A percentile compares a stretch with the other conserved stretches of the same genome.
Conservation (phyloP, 2,113 vertebrate genomes). For the Cyprinodon tularosa region DNA sequence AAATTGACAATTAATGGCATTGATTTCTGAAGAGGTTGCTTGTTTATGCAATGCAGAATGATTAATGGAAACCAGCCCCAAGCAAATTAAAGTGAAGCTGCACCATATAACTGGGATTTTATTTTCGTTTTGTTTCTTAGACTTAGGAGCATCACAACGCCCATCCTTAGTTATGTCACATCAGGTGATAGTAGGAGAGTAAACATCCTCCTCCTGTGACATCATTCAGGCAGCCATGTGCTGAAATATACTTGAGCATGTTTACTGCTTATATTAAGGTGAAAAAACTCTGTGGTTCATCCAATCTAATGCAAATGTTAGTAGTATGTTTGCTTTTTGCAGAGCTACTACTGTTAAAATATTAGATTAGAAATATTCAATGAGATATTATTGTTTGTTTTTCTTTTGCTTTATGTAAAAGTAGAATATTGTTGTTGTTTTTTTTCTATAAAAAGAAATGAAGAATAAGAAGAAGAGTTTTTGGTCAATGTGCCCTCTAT, state of each 20-base stretch:
- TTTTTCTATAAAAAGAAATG: too few species aligned
- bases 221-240: not conserved
- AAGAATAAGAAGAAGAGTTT: too few species aligned
- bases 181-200: constrained; percentile 27
- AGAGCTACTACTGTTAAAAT: too few species aligned
- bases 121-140: constrained; percentile 40
- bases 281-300: too few species aligned
- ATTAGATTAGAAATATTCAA: too few species aligned
- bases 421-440: too few species aligned
- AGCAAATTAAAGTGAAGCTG: constrained; percentile 29
- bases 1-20: constrained; percentile 37
- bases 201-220: not conserved
- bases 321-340: not conserved
- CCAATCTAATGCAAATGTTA: not conserved
- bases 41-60: constrained; percentile 39
- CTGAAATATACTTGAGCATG: not conserved
- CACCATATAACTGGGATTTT: constrained; percentile 25
- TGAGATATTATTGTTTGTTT: too few species aligned
- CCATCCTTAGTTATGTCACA: constrained; percentile 47
- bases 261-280: not conserved
- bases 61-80: constrained; percentile 45
- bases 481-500: too few species aligned
- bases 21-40: constrained; percentile 43
- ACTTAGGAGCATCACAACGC: constrained; percentile 20
- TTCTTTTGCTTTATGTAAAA: too few species aligned